phyloP scores from a whole-genome alignment of 92 coral and sea anemone species.

The Paragorgia papillata region DNA sequence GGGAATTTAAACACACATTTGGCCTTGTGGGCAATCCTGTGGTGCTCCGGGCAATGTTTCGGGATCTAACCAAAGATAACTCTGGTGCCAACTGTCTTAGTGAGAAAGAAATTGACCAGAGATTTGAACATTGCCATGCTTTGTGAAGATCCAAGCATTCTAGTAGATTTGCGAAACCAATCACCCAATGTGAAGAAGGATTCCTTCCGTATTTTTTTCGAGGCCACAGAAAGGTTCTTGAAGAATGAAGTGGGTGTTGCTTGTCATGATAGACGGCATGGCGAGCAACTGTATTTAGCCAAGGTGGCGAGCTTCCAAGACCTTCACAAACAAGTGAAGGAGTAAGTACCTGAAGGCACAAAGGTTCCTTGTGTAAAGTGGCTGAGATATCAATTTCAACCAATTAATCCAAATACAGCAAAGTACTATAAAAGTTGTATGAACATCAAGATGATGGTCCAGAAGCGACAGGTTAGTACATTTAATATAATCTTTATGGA shows the following conservation, averaged over 20 bases:
- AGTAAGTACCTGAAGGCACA: conserved; percentile 25
- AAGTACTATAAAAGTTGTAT: conserved; percentile 32
- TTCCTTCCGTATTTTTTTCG: background rate
- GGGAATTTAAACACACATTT: conserved; percentile 3
- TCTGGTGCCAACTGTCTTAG: background rate
- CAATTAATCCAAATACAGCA: conserved; percentile 4
- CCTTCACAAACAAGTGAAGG: conserved; percentile 20
- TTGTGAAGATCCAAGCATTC: conserved; percentile 25
- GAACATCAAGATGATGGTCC: conserved; percentile 45
- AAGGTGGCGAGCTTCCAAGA: conserved; percentile 7
- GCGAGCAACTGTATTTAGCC: background rate
- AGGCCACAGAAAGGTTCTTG: no score
- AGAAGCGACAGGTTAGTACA: conserved; percentile 44
- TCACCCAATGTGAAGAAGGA: background rate
- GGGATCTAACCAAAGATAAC: background rate
- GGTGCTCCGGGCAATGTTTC: conserved; percentile 16
- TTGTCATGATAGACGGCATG: conserved; percentile 18
- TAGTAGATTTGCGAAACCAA: conserved; percentile 4
- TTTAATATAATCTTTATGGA: no score
- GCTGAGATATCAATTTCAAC: conserved; percentile 36
- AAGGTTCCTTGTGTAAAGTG: conserved; percentile 25
- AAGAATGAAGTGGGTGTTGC: background rate
- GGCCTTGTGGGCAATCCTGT: background rate
- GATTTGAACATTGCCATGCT: conserved; percentile 31
- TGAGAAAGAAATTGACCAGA: conserved; percentile 22